Evolutionary conservation across 1,140 invertebrate genomes (phyloP), one percentile per base, ranked within the genome.

Genomic region (Popillia japonica): DNA sequence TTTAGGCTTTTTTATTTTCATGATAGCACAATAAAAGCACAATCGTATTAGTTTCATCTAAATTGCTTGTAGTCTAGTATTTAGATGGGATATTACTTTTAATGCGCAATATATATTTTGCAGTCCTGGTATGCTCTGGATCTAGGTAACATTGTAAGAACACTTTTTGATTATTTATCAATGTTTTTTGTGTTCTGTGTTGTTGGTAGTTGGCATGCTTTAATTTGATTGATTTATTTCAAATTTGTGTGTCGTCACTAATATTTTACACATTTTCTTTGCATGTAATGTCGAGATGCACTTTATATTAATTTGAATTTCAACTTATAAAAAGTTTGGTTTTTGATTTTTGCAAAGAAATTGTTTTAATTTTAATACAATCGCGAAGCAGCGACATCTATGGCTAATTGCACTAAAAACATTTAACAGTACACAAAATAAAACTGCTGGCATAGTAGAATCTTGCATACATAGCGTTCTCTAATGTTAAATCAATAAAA

Each of bases 71-170:
- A 14, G 55, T 74, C 75, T 72, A 78, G 64, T 75, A 78, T 34
- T n/a, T n/a, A 34, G 20, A 79, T 76, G 75, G 78, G 40, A 9
- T 14, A 22, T 55, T 76, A 34, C 44, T 55, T 77, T 77, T 77
- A 77, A 77, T 77, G 75, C 44, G n/a, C 20, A 55, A 76, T 55
- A 40, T 40, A 22, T 76, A 68, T 80, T 81, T 84, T 88, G 41
- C 87, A 88, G 88, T 89, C 88, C 79, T 89, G 86, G 85, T 84
- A 86, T 84, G 87, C 87, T 86, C 83, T 89, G 83, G 86, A 87
- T 83, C 85, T 81, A 84, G 85, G 83, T 84, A 84, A 87, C 84
- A 84, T 84, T 87, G 88, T 89, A 89, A 89, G 88, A 42, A 76
- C 40, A 84, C n/a, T 79, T 78, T 80, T 80, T 81, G 73, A 77